Evolutionary conservation across 2,113 vertebrate species (phyloP), one percentile per base, ranked within the genome.

Genomic region (Barbus barbus): DNA sequence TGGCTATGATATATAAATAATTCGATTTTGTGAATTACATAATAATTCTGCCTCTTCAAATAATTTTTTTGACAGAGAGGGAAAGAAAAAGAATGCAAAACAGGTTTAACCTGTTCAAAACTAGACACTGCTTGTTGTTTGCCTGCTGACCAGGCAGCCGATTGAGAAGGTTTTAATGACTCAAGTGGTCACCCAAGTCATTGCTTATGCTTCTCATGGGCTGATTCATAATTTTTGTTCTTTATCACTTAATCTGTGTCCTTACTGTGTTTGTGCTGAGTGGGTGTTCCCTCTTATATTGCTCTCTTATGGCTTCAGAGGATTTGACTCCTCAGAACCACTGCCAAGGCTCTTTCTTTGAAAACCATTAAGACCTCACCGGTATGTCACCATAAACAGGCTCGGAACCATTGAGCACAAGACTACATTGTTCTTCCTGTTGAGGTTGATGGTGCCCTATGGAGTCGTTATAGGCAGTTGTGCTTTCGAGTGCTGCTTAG

Each of bases 111-210:
- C n/a, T n/a, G n/a, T n/a, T n/a, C n/a, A n/a, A n/a, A n/a, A n/a
- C n/a, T 93, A 95, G 94, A 95, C 95, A 93, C 94, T 94, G 92
- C 92, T 92, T 95, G 93, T 94, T 92, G 92, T 93, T 93, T 92
- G 90, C 86, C 90, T 91, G 90, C 91, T 93, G 93, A 92, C 89
- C 9, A 36, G 65, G 65, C 31, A 20, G 63, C 63, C 18, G 36
- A 36, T 6, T 6, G 5, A 91, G 90, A 87, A 85, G 90, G 51
- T 65, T 91, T 87, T 31, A 24, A 13, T 69, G 41, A 78, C 76
- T 79, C 72, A 86, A 88, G 79, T 85, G 79, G 73, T 89, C 86
- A 79, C 87, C 84, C 7, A 84, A 83, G 83, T 86, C 88, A 86
- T 56, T 88, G 84, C 88, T 73, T 60, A 67, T 88, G 79, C 36